Evolutionary conservation across 2,888 invertebrate species (phyloP).

Genomic region (Hecatera dysodea): DNA sequence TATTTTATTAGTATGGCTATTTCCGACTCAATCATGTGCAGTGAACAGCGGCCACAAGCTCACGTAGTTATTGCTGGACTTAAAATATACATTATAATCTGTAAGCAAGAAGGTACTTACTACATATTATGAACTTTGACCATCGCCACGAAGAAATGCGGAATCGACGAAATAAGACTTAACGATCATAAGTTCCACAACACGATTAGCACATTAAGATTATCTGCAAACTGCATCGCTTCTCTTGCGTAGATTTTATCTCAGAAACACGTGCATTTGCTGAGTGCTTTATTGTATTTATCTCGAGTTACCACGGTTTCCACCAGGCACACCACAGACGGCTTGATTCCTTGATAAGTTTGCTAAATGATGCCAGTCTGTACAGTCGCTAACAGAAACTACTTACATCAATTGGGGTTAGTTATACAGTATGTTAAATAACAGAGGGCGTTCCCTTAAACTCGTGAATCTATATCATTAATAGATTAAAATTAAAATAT

Average conservation of each 20-base stretch:
- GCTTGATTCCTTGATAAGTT: conserved; percentile 70
- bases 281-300: conserved; percentile 34
- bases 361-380: conserved; percentile 67
- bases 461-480: too few relatives aligned
- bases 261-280: conserved; percentile 47
- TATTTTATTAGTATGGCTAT: conserved; percentile 1
- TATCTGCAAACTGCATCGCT: conserved; percentile 24
- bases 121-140: conserved; percentile 11
- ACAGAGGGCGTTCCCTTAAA: too few relatives aligned
- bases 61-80: not conserved
- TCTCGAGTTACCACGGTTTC: conserved; percentile 49
- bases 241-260: conserved; percentile 45
- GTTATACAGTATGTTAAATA: too few relatives aligned
- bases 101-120: too few relatives aligned
- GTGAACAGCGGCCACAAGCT: not conserved
- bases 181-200: conserved; percentile 30
- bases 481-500: too few relatives aligned
- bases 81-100: not conserved
- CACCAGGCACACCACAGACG: conserved; percentile 37
- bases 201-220: conserved; percentile 35
- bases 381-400: conserved; percentile 43
- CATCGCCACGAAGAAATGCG: conserved; percentile 14
- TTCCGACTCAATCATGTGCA: not conserved
- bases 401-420: too few relatives aligned
- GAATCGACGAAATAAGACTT: conserved; percentile 10